These are phyloP conservation scores for Felis chaus DNA, from an alignment of 2,113 vertebrate genomes.

Conservation along the genomic window DNA sequence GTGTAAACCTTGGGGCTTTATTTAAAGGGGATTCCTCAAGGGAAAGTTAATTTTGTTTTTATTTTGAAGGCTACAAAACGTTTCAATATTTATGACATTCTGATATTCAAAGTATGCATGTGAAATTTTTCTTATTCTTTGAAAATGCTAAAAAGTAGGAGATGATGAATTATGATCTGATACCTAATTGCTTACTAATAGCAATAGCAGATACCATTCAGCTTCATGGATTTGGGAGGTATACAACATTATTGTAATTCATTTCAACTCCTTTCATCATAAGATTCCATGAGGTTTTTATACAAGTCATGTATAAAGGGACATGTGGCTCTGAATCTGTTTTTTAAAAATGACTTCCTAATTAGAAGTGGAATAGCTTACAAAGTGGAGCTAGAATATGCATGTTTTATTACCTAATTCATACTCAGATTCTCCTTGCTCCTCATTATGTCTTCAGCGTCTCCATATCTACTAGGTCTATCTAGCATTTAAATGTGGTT, in stretches of 20 bases:
- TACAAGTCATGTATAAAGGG: not conserved
- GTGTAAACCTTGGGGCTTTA: not conserved
- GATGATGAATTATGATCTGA: constrained; percentile 2
- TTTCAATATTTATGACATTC: not conserved
- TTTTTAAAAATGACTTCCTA: not conserved
- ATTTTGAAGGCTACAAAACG: constrained; percentile 15
- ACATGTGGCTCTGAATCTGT: not conserved
- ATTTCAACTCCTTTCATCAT: constrained; percentile 5
- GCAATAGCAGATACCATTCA: not conserved
- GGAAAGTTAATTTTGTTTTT: constrained; percentile 48
- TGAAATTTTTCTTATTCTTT: not conserved
- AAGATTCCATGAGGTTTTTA: constrained; percentile 17
- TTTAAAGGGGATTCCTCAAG: not conserved
- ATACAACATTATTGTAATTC: not conserved
- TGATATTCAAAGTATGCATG: not conserved
- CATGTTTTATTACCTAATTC: not conserved
- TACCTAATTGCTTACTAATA: constrained; percentile 34
- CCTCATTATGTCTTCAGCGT: not conserved
- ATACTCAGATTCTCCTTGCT: not conserved
- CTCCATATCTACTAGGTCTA: not conserved
- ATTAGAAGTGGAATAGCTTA: not conserved
- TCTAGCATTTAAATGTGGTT: not conserved
- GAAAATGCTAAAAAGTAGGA: constrained; percentile 44
- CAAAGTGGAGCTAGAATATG: not conserved
- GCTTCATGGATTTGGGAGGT: not conserved